A percentile compares a stretch with the other conserved stretches of the same genome.
These are phyloP conservation scores for Paraescarpia echinospica DNA, from an alignment of 1,140 invertebrate species.

Conservation along the genomic window DNA sequence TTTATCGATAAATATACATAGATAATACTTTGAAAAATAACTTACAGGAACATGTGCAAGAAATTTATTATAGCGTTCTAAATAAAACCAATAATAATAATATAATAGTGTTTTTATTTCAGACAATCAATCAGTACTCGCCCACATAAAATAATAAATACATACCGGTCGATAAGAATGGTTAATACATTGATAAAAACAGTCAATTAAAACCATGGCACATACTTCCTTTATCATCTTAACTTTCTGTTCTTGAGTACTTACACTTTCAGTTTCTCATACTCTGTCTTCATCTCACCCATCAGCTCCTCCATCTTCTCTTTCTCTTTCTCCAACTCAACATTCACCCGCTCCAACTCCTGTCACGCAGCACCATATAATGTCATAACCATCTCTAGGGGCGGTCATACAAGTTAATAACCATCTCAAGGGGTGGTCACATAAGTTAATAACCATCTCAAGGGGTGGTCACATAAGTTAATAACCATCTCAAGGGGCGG, in stretches of 20 bases:
- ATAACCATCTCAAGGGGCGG: not conserved
- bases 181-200: no score
- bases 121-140: no score
- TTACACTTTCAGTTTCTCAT: constrained; percentile 28
- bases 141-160: no score
- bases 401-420: not conserved
- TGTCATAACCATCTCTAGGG: not conserved
- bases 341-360: constrained; percentile 25
- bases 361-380: not conserved
- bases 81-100: no score
- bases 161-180: no score
- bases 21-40: no score
- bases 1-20: no score
- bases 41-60: no score
- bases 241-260: not conserved
- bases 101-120: no score
- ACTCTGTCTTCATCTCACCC: constrained; percentile 21
- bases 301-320: constrained; percentile 25
- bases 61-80: no score
- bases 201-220: no score
- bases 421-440: not conserved
- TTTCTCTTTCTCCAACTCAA: constrained; percentile 28
- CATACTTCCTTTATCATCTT: not conserved
- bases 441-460: not conserved
- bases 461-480: not conserved